Evolutionary conservation across 1,140 invertebrate species (phyloP).

Genomic region (Trichonephila clavata): DNA sequence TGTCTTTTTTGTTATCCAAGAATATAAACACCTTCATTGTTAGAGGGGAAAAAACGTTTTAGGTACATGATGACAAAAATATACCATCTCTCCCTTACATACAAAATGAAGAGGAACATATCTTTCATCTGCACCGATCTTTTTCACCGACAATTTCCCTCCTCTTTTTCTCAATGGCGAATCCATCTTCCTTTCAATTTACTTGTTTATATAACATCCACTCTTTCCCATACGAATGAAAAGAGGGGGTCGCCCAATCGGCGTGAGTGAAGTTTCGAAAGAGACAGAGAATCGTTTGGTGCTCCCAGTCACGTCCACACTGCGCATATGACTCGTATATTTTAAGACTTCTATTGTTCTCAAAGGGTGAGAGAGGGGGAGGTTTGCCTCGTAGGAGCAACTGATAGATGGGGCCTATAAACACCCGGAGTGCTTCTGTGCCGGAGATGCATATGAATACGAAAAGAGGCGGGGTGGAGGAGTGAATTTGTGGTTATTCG

Average conservation of each 20-base stretch:
- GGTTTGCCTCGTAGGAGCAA: not conserved
- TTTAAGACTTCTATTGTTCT: constrained; percentile 33
- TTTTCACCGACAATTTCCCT: not conserved
- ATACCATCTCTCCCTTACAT: too few species aligned
- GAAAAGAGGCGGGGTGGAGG: not conserved
- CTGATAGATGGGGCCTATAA: constrained; percentile 43
- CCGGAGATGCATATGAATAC: not conserved
- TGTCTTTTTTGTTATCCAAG: too few species aligned
- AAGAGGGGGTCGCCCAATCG: not conserved
- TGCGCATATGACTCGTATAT: constrained; percentile 39
- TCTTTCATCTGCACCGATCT: not conserved
- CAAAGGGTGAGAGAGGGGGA: not conserved
- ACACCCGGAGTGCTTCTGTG: not conserved
- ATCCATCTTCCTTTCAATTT: constrained; percentile 41
- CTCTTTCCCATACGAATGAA: not conserved
- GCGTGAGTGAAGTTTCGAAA: constrained; percentile 14
- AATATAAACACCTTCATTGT: too few species aligned
- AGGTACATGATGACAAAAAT: too few species aligned
- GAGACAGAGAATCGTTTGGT: constrained; percentile 6
- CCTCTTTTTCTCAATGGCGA: not conserved
- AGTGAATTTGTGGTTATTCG: not conserved
- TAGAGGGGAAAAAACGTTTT: too few species aligned
- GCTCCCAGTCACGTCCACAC: constrained; percentile 28
- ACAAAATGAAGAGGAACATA: too few species aligned
- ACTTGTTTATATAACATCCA: constrained; percentile 35